Base-by-base conservation (phyloP, 2,797 vertebrate genomes). In the Lithobates sylvaticus region DNA sequence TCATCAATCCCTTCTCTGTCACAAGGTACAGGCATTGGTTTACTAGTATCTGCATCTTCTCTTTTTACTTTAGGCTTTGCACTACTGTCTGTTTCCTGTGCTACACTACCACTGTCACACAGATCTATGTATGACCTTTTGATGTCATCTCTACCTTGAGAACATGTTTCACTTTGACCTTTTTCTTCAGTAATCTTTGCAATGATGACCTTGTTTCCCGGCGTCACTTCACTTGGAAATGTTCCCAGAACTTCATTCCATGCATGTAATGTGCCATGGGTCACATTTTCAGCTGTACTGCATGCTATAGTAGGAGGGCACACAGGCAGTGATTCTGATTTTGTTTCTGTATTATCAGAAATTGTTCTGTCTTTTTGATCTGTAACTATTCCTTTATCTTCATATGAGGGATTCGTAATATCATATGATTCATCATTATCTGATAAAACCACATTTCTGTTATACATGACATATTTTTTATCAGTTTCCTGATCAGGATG, bases 231-330 rank as follows among this genome's bases (percentile, higher is more conserved):
- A 93, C 94, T 93, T 93, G 89, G 91, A 93, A 90, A 88, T 90
- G 89, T 93, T 93, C 94, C 94, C 93, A 92, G 93, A 92, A 89
- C 92, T 92, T 89, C 93, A 93, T 95, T 94, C 94, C 93, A 94
- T 93, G 92, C 91, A 92, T 89, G 93, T 92, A 92, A 90, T 89
- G 89, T 91, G 90, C 86, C 89, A 91, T 90, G 89, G 86, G 91
- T 90, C 89, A 89, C 89, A 92, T 92, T 85, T 80, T 91, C 89
- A 86, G 90, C 87, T 89, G 89, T 86, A 89, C 76, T 81, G 85
- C 87, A 88, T 85, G 89, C 81, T 83, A 86, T 88, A 88, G 89
- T 91, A 90, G 89, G 88, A 90, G 91, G 90, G 91, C 91, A 89
- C 90, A 91, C 90, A 92, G 50, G 90, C 68, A 88, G 89, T 80